Percentiles rank a stretch among this genome's conserved stretches.
phyloP scores from a whole-genome alignment of 1,140 invertebrate genomes.

The Bombus affinis region DNA sequence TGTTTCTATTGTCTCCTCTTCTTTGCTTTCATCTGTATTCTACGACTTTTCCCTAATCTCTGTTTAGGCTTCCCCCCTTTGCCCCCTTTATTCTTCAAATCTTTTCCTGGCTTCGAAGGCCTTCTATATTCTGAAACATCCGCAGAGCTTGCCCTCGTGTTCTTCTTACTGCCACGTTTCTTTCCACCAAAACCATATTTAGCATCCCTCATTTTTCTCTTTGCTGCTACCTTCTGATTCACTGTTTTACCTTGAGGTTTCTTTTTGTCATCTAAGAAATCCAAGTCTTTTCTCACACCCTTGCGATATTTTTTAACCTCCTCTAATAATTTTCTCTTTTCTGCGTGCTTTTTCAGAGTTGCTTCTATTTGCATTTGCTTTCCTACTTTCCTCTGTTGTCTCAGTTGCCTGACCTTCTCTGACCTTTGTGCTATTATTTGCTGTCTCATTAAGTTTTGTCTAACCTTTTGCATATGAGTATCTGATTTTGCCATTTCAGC shows the following conservation, averaged over 20 bases:
- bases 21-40: slow-evolving; percentile 84
- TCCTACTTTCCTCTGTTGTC: slow-evolving; percentile 95
- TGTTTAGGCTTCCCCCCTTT: slow-evolving; percentile 69
- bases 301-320: slow-evolving; percentile 93
- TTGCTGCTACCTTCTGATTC: slow-evolving; percentile 83
- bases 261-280: slow-evolving; percentile 92
- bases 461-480: slow-evolving; percentile 98
- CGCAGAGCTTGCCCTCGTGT: slow-evolving; percentile 91
- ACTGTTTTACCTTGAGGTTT: slow-evolving; percentile 68
- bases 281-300: slow-evolving; percentile 89
- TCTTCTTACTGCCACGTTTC: slow-evolving; percentile 94
- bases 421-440: slow-evolving; percentile 91
- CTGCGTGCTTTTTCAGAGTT: slow-evolving; percentile 89
- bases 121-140: slow-evolving; percentile 86
- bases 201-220: slow-evolving; percentile 89
- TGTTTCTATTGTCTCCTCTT: slow-evolving; percentile 52
- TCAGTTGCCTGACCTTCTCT: slow-evolving; percentile 94
- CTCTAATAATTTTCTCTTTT: slow-evolving; percentile 91
- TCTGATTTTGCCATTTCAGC: slow-evolving; percentile 99
- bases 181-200: slow-evolving; percentile 98
- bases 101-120: slow-evolving; percentile 79
- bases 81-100: slow-evolving; percentile 65
- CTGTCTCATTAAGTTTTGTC: slow-evolving; percentile 92
- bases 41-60: slow-evolving; percentile 85
- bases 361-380: slow-evolving; percentile 95